Evolutionary conservation across 1,140 invertebrate genomes (phyloP).

Genomic region (Physella acuta): DNA sequence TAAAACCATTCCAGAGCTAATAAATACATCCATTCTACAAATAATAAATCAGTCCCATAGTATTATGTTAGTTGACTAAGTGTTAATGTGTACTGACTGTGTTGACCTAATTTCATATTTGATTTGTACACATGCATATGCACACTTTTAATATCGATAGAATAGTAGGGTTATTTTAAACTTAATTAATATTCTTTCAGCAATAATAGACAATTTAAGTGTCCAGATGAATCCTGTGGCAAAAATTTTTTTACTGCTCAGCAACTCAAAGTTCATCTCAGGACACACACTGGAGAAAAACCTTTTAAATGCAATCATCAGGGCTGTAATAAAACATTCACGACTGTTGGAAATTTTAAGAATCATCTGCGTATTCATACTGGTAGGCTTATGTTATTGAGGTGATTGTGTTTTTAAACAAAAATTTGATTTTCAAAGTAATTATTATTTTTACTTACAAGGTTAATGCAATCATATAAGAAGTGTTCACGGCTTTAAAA

Average conservation of each 20-base stretch:
- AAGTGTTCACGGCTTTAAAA: too few species aligned
- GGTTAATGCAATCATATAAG: too few species aligned
- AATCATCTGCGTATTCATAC: conserved; percentile 50
- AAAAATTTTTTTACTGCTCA: conserved; percentile 47
- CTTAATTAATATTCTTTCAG: conserved; percentile 8
- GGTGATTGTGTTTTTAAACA: not conserved
- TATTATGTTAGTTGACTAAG: too few species aligned
- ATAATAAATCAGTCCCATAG: too few species aligned
- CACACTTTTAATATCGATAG: not conserved
- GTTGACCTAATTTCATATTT: too few species aligned
- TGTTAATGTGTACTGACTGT: too few species aligned
- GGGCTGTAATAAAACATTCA: conserved; percentile 48
- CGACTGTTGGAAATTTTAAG: conserved; percentile 47
- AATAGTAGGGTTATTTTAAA: not conserved
- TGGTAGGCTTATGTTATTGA: conserved; percentile 29
- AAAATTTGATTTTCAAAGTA: too few species aligned
- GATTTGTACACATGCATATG: too few species aligned
- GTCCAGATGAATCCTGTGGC: conserved; percentile 37
- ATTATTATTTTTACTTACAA: too few species aligned
- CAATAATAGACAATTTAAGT: conserved; percentile 38
- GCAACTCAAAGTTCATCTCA: conserved; percentile 38
- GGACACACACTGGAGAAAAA: conserved; percentile 38
- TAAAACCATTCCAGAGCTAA: too few species aligned
- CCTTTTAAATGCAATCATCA: conserved; percentile 38
- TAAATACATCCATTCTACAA: too few species aligned